Percentiles rank a stretch among this genome's conserved stretches.
These are phyloP conservation scores for Coregonus ussuriensis DNA, from an alignment of 2,797 vertebrate genomes.

Conservation along the genomic window DNA sequence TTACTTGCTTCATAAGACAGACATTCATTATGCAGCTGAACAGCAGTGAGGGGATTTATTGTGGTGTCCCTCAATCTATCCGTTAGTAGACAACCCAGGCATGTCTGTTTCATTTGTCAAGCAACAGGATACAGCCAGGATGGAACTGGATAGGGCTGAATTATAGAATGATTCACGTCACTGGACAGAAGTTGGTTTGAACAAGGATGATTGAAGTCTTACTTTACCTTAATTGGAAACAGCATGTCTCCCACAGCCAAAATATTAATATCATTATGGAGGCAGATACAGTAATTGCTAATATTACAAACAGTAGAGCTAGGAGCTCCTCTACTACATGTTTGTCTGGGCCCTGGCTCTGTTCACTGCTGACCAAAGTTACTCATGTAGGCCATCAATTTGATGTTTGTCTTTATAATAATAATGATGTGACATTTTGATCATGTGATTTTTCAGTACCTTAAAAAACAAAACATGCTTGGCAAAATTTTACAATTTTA, in stretches of 20 bases:
- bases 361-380: background rate
- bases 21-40: conserved; percentile 8
- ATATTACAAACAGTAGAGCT: background rate
- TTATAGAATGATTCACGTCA: background rate
- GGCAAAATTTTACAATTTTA: no score
- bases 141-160: background rate
- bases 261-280: background rate
- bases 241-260: no score
- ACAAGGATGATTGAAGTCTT: background rate
- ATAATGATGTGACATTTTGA: no score
- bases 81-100: background rate
- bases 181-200: background rate
- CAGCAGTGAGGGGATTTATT: background rate
- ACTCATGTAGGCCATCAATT: background rate
- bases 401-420: no score
- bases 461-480: no score
- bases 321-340: background rate
- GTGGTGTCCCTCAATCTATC: background rate
- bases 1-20: conserved; percentile 4
- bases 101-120: background rate
- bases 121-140: background rate
- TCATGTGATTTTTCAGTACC: no score
- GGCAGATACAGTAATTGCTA: background rate
- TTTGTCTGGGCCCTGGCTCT: background rate
- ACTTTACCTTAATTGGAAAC: no score